Evolutionary conservation across 2,888 invertebrate genomes (phyloP).

Genomic region (Papilio protenor): DNA sequence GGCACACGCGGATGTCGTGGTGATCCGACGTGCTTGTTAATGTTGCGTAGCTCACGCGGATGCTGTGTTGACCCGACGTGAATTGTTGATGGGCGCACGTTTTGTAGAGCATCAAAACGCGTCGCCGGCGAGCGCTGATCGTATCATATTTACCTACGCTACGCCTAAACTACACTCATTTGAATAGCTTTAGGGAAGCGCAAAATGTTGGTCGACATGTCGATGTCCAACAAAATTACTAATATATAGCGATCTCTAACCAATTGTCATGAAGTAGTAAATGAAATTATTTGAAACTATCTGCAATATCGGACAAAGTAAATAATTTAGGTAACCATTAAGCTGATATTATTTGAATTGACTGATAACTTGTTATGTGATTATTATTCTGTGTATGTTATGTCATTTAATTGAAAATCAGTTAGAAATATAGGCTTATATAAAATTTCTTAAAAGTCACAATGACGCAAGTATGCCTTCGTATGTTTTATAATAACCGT

Average conservation of each 20-base stretch:
- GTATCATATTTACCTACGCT: conserved; percentile 69
- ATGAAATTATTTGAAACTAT: not conserved
- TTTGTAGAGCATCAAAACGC: conserved; percentile 24
- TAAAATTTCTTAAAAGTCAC: not conserved
- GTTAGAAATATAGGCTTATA: no score
- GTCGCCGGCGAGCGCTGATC: conserved; percentile 51
- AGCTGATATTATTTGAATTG: no score
- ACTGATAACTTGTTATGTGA: no score
- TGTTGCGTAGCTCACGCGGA: no score
- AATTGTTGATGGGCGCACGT: no score
- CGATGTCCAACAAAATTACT: not conserved
- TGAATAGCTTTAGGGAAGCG: conserved; percentile 66
- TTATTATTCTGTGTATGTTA: no score
- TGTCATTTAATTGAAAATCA: no score
- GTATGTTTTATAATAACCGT: not conserved
- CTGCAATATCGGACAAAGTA: not conserved
- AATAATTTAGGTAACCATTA: no score
- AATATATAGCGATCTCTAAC: not conserved
- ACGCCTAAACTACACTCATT: conserved; percentile 72
- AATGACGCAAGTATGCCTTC: not conserved
- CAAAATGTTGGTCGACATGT: conserved; percentile 42
- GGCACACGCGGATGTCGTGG: no score
- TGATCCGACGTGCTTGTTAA: no score
- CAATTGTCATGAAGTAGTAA: not conserved
- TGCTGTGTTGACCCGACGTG: no score